phyloP scores from a whole-genome alignment of 23 tunicate genomes.

The Oikopleura dioica region DNA sequence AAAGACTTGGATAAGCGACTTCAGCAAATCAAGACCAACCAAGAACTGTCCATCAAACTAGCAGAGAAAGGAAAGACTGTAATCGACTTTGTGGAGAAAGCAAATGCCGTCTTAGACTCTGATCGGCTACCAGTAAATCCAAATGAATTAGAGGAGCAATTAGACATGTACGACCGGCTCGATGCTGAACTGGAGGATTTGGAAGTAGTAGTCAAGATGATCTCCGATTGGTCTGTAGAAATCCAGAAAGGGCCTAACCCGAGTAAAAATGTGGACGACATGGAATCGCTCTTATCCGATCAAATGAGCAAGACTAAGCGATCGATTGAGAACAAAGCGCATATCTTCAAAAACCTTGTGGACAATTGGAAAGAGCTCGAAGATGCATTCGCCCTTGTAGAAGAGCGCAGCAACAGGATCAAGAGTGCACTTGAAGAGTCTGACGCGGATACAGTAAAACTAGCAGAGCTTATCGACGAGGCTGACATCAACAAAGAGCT shows the following conservation, averaged over 20 bases:
- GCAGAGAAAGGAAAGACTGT: not conserved
- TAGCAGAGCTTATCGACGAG: not conserved
- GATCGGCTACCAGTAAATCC: not conserved
- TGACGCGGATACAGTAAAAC: not conserved
- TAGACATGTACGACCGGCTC: not conserved
- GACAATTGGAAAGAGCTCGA: not conserved
- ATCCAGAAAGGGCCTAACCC: not conserved
- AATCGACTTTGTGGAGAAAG: not conserved
- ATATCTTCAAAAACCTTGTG: not conserved
- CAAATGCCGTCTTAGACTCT: not conserved
- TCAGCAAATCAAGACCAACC: not conserved
- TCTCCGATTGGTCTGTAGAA: slow-evolving; percentile 1
- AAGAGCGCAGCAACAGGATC: not conserved
- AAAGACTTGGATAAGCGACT: not conserved
- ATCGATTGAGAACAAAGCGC: not conserved
- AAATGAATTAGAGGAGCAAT: not conserved
- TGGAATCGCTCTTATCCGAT: not conserved
- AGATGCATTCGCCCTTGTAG: not conserved
- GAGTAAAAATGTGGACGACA: not conserved
- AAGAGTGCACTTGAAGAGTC: not conserved
- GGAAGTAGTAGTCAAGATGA: not conserved
- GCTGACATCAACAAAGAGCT: not conserved
- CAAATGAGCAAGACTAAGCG: not conserved
- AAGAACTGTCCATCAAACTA: not conserved
- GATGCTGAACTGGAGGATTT: not conserved